phyloP scores from a whole-genome alignment of 37 sponge, comb jelly and placozoan species.

The Halisarca cf. caerulea region DNA sequence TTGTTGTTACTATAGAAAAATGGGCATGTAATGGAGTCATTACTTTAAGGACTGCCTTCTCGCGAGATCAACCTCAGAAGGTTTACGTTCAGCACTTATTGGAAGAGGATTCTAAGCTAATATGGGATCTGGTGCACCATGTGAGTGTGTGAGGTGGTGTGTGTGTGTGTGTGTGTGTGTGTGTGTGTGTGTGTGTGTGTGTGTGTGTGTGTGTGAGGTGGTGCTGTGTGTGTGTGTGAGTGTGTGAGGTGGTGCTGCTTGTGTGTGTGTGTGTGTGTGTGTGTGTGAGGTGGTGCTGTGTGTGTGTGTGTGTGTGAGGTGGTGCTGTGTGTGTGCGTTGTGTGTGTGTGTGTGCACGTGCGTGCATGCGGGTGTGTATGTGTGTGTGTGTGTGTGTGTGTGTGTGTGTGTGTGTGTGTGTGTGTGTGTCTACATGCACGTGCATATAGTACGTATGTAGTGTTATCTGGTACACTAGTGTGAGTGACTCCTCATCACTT shows the following conservation, averaged over 20 bases:
- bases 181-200: conserved; percentile 12
- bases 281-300: neutral
- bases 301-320: neutral
- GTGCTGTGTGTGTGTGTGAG: too few species aligned
- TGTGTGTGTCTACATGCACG: too few species aligned
- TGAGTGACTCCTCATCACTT: too few species aligned
- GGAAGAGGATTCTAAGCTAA: conserved; percentile 22
- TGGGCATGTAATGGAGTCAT: conserved; percentile 28
- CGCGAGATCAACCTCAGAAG: conserved; percentile 57
- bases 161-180: neutral
- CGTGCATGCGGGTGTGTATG: too few species aligned
- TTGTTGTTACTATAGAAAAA: conserved; percentile 21
- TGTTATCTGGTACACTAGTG: too few species aligned
- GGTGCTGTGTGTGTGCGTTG: conserved; percentile 10
- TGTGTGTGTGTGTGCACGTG: too few species aligned
- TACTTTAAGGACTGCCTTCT: conserved; percentile 44
- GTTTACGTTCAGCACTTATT: conserved; percentile 72
- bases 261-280: too few species aligned
- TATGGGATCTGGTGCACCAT: conserved; percentile 45
- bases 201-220: too few species aligned
- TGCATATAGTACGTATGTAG: too few species aligned
- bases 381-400: too few species aligned
- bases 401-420: too few species aligned
- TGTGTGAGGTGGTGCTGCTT: too few species aligned
- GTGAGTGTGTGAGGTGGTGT: neutral